Conservation (phyloP, 23 tunicate species). For the Botrylloides violaceus region DNA sequence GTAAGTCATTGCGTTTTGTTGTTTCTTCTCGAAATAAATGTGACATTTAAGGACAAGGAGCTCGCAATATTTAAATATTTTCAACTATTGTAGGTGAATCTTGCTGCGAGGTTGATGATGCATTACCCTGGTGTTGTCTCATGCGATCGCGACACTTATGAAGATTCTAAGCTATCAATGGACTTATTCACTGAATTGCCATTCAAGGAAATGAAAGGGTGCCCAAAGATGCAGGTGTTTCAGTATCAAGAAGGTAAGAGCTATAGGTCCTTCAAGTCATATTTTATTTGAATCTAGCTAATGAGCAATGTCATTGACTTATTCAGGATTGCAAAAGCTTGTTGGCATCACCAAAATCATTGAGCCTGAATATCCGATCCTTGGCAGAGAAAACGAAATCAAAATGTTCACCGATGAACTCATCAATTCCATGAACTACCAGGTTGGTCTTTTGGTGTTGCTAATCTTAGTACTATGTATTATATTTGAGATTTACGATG, state of each 20-base stretch:
- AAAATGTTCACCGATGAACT: conserved; percentile 48
- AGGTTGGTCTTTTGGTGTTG: conserved; percentile 26
- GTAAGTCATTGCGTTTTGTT: too few species aligned
- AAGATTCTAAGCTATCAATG: conserved; percentile 62
- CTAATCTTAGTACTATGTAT: background rate
- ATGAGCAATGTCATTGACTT: too few species aligned
- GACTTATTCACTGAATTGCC: conserved; percentile 70
- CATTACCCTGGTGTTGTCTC: conserved; percentile 77
- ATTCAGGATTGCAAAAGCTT: conserved; percentile 31
- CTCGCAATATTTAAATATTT: too few species aligned
- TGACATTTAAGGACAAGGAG: too few species aligned
- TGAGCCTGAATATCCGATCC: conserved; percentile 63
- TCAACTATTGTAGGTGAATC: conserved; percentile 49
- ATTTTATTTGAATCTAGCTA: too few species aligned
- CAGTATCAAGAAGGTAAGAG: conserved; percentile 57
- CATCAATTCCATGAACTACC: conserved; percentile 6
- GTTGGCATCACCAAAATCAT: conserved; percentile 21
- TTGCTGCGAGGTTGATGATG: conserved; percentile 92
- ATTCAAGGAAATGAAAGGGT: conserved; percentile 68
- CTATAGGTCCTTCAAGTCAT: background rate
- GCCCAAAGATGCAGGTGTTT: conserved; percentile 49
- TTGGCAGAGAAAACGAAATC: conserved; percentile 56
- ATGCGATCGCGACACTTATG: conserved; percentile 74
- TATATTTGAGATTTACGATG: background rate
- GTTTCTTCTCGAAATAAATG: too few species aligned